Percentiles rank a stretch among this genome's conserved stretches.
Conservation (phyloP, 2,888 invertebrate species). For the Dolichomitus sp. region DNA sequence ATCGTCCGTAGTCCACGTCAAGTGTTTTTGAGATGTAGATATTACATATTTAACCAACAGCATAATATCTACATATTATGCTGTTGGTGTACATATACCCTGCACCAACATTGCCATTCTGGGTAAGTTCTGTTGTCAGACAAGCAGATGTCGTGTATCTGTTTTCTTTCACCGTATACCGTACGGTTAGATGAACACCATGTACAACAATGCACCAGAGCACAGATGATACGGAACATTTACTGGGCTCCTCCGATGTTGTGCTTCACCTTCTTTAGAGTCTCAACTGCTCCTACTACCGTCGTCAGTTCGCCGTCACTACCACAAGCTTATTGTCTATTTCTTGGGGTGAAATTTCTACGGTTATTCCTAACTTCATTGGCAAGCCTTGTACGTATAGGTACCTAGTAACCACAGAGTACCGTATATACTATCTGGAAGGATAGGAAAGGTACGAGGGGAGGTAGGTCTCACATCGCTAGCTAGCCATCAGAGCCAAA, state of each 20-base stretch:
- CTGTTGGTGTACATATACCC: too few species aligned
- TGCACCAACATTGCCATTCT: not conserved
- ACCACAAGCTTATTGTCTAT: constrained; percentile 15
- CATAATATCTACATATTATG: too few species aligned
- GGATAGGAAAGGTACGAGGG: constrained; percentile 24
- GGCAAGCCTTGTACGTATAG: constrained; percentile 14
- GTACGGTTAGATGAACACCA: constrained; percentile 5
- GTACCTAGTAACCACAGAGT: not conserved
- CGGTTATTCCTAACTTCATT: constrained; percentile 5
- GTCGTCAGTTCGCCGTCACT: not conserved
- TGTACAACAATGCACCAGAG: constrained; percentile 1
- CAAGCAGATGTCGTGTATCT: constrained; percentile 26
- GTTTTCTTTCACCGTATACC: not conserved
- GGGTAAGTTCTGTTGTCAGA: not conserved
- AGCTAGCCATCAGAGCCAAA: constrained; percentile 23
- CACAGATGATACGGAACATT: constrained; percentile 21
- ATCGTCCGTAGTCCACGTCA: not conserved
- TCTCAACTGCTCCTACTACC: not conserved
- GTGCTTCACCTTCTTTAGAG: not conserved
- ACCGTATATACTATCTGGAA: constrained; percentile 19
- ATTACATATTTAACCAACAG: constrained; percentile 17
- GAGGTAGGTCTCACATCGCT: not conserved
- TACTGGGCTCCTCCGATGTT: not conserved
- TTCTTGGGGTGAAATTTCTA: constrained; percentile 27
- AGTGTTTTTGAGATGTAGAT: constrained; percentile 14